Base-by-base conservation (phyloP, 2,888 invertebrate species). In the Diplazon laetatorius region DNA sequence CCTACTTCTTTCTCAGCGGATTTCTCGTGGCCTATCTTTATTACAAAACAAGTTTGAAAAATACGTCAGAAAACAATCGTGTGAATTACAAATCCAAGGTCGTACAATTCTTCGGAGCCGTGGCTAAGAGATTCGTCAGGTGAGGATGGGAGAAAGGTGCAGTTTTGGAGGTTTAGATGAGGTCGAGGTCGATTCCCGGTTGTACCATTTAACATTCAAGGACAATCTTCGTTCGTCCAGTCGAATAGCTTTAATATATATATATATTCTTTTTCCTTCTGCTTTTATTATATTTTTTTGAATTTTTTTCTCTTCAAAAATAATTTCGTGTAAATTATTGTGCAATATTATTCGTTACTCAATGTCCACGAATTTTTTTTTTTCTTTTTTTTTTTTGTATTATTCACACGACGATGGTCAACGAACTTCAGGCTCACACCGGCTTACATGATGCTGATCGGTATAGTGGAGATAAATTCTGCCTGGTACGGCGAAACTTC, bases 1-100 rank as follows among this genome's bases (percentile, higher is more conserved):
- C 92, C 0, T 93, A 89, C 82, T 91, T 92, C 80, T 92, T 92
- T 77, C 74, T 92, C 8, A 91, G 89, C 71, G 91, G 91, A 2
- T 89, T 91, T 71, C 82, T 91, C 1, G 35, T 90, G 18, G 66
- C 86, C 0, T 87, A 88, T 62, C 60, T 86, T 35, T 90, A 86
- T 75, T 82, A 86, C 48, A 85, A 81, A 44, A 80, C 60, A 22
- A 59, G 59, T 25, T 60, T 30, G n/a, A 84, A 80, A 52, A 78
- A 75, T 22, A 81, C 78, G 50, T 74, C 76, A 14, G 78, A 81
- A 46, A 81, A 60, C 22, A 68, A 57, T 0, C 18, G n/a, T 50
- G 65, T 78, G 70, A 68, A 82, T 78, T 83, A 63, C 20, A 37
- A 73, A 12, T 9, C 42, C n/a, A 83, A 81, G 76, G 18, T 79